Evolutionary conservation across 2,797 vertebrate genomes (phyloP).

Genomic region (Mycteria americana): DNA sequence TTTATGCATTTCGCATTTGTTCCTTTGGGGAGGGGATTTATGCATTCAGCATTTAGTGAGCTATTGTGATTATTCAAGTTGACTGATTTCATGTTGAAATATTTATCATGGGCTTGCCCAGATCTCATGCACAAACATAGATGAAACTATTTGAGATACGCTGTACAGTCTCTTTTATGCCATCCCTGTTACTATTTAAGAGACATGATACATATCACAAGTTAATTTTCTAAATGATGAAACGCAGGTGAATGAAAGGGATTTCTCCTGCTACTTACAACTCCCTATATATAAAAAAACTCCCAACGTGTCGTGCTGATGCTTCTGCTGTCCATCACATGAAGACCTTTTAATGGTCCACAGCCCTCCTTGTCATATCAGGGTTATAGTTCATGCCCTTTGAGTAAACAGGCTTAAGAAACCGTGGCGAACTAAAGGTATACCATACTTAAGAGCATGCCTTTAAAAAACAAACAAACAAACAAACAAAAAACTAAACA

Average conservation of each 20-base stretch:
- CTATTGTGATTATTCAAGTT: not conserved
- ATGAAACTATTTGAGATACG: not conserved
- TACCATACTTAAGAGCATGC: not conserved
- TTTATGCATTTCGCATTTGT: not conserved
- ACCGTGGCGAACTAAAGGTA: not conserved
- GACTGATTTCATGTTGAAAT: not conserved
- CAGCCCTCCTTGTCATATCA: not conserved
- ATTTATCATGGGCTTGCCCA: not conserved
- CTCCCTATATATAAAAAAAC: not conserved
- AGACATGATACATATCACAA: not conserved
- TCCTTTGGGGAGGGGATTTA: not conserved
- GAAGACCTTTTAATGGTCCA: not conserved
- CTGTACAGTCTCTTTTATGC: not conserved
- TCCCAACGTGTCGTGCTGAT: not conserved
- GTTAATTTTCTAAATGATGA: not conserved
- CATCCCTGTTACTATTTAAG: not conserved
- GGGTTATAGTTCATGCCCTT: not conserved
- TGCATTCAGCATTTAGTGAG: not conserved
- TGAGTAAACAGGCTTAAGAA: not conserved
- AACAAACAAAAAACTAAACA: not conserved
- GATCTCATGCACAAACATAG: not conserved
- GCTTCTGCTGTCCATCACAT: not conserved
- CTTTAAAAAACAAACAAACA: not conserved
- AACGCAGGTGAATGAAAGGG: not conserved
- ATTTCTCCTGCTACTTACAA: not conserved